phyloP scores from a whole-genome alignment of 2,113 vertebrate genomes.

The Sclerurus mexicanus region DNA sequence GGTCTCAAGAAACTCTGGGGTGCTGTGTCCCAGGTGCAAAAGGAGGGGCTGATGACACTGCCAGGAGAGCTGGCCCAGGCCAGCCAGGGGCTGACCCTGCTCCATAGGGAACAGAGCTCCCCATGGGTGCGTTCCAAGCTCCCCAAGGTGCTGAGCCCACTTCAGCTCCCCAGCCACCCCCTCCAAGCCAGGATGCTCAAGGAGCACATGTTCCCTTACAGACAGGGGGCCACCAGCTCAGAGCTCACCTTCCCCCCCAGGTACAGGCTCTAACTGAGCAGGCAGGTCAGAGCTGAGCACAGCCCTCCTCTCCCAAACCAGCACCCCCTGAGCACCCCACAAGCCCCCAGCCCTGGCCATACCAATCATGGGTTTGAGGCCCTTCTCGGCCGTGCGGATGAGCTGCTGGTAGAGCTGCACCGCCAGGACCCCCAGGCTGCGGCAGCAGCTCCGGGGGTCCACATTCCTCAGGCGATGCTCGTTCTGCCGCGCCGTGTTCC shows the following conservation, averaged over 20 bases:
- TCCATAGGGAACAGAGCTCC: background rate
- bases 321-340: accelerated
- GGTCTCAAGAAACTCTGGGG: too few species aligned
- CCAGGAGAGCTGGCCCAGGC: background rate
- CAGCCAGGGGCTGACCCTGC: background rate
- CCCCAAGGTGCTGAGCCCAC: background rate
- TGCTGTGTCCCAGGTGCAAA: accelerated
- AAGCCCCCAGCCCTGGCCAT: background rate
- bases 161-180: background rate
- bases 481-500: background rate
- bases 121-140: background rate
- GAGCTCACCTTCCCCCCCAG: background rate
- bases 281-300: background rate
- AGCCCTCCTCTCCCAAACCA: accelerated
- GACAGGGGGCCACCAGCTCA: too few species aligned
- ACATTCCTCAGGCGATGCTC: constrained; percentile 30
- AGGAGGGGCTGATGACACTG: too few species aligned
- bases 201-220: background rate
- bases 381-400: constrained; percentile 66
- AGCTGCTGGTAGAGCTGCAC: constrained; percentile 85
- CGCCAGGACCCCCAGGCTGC: constrained; percentile 66
- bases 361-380: constrained; percentile 78
- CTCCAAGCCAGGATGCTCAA: background rate
- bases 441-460: constrained; percentile 60
- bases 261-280: background rate